Base-by-base conservation (phyloP, 1,140 invertebrate genomes). In the Bombus confusus region DNA sequence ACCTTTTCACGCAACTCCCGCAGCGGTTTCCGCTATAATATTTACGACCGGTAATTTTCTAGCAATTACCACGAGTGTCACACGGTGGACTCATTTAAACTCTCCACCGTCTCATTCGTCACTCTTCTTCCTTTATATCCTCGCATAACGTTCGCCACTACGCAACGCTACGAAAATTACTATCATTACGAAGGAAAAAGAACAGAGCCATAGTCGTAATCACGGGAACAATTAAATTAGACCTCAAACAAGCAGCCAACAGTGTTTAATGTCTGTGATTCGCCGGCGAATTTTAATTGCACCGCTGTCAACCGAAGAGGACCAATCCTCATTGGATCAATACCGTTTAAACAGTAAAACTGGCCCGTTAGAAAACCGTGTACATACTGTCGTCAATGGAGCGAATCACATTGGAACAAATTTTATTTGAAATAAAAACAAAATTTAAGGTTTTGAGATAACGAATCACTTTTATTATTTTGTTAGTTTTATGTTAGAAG, bases 261-360 rank as follows among this genome's bases (percentile, higher is more conserved):
- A 3, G 34, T 34, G 18, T 39, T n/a, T 47, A 64, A 75, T 25
- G 71, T 41, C 47, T 22, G 22, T 47, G 71, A 73, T 47, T 64
- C 22, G 3, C n/a, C 2, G n/a, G 62, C 75, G 71, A 86, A 62
- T 75, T 87, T 88, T 77, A 88, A 85, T 87, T 84, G 79, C 37
- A 68, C 39, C 80, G 76, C 66, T 86, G 87, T 88, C 80, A 80
- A 86, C 34, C 73, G 85, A 88, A 73, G 43, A n/a, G 28, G 77
- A 77, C 79, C 84, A 87, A 87, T 71, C 78, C 37, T 39, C 68
- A 25, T 39, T 39, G 34, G 34, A 69, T 13, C 2, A 25, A 39
- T 10, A 18, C 3, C 37, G 37, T 80, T 84, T 22, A 39, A 88
- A 89, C 62, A 85, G 64, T 68, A 62, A 18, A 37, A 69, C 3